These are phyloP conservation scores for Brachionus paranguensis DNA, from an alignment of 1,140 invertebrate genomes.

Conservation along the genomic window DNA sequence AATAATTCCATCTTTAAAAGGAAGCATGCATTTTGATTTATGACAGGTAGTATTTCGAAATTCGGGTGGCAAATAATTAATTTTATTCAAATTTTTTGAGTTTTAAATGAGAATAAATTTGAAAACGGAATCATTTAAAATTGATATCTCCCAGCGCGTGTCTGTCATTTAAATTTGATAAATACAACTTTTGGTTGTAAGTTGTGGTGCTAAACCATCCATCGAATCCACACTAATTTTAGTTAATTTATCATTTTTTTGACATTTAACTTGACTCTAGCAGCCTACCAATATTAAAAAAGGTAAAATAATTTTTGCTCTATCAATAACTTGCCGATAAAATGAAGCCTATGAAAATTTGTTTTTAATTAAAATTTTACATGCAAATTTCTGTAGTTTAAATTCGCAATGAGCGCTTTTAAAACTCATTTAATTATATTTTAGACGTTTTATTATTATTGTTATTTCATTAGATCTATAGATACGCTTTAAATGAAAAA, in stretches of 20 bases:
- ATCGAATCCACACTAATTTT: not conserved
- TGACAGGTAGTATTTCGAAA: not conserved
- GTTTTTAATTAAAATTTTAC: constrained; percentile 29
- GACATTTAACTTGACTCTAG: not conserved
- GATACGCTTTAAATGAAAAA: not conserved
- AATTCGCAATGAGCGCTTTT: not conserved
- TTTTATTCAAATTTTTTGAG: constrained; percentile 28
- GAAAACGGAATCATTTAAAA: constrained; percentile 34
- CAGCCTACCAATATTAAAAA: not conserved
- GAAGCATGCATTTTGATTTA: constrained; percentile 7
- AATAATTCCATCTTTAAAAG: not conserved
- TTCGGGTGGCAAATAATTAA: not conserved
- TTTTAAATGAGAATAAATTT: not conserved
- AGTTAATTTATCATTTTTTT: not conserved
- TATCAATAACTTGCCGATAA: not conserved
- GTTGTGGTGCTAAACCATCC: not conserved
- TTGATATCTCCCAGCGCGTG: not conserved
- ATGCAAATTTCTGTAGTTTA: not conserved
- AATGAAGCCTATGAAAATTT: not conserved
- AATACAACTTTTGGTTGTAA: not conserved
- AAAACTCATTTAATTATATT: not conserved
- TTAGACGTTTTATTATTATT: not conserved
- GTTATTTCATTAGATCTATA: not conserved
- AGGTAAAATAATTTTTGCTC: not conserved
- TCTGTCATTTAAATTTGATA: constrained; percentile 30